Percentiles rank a stretch among this genome's conserved stretches.
phyloP scores from a whole-genome alignment of 2,113 vertebrate genomes.

The Poicephalus meyeri region DNA sequence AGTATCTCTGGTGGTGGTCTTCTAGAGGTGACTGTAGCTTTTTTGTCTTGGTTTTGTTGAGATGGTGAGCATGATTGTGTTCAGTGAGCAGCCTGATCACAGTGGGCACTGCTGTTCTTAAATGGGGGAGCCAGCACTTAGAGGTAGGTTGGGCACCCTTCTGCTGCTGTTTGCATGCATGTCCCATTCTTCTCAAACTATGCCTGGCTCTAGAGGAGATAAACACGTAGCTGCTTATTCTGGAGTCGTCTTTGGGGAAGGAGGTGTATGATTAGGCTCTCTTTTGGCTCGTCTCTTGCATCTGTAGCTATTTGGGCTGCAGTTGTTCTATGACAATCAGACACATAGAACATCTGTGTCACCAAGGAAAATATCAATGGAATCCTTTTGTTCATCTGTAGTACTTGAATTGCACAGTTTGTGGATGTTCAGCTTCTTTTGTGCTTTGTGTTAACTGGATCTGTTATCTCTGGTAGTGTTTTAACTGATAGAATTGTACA shows the following conservation, averaged over 20 bases:
- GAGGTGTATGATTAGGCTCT: not conserved
- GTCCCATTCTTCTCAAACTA: not conserved
- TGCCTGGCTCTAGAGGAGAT: not conserved
- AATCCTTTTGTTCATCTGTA: not conserved
- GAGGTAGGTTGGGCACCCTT: not conserved
- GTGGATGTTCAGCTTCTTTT: not conserved
- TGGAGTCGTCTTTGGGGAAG: not conserved
- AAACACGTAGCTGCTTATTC: not conserved
- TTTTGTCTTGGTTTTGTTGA: not conserved
- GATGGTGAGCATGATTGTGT: not conserved
- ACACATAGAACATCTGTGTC: not conserved
- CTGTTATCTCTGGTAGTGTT: not conserved
- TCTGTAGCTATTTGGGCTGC: accelerated
- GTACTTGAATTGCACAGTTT: not conserved
- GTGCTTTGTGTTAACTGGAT: not conserved
- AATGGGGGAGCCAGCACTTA: not conserved
- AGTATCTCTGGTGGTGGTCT: not conserved
- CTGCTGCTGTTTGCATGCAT: not conserved
- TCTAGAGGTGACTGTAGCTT: not conserved
- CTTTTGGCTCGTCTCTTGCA: not conserved
- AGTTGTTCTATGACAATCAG: not conserved
- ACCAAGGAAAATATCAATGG: not conserved
- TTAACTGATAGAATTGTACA: not conserved
- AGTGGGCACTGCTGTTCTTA: not conserved
- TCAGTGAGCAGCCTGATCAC: not conserved